These are phyloP conservation scores for Gallinago solitaria DNA, from an alignment of 2,797 vertebrate species.

Conservation along the genomic window DNA sequence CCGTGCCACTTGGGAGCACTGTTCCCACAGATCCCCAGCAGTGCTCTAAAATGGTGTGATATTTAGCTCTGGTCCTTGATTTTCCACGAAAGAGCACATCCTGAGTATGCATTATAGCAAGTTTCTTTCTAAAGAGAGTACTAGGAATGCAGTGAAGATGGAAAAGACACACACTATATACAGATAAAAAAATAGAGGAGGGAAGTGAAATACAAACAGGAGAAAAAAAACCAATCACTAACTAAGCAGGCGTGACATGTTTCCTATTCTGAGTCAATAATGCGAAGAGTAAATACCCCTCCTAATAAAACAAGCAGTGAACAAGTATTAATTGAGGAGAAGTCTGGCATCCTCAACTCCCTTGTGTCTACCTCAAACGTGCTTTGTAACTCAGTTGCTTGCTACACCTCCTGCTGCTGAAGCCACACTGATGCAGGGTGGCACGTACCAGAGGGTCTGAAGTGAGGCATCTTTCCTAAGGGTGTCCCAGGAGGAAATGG, in stretches of 20 bases:
- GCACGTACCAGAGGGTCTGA: background rate
- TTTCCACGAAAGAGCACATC: background rate
- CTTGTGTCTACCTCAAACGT: background rate
- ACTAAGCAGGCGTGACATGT: background rate
- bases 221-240: background rate
- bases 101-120: background rate
- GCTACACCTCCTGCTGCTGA: background rate
- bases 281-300: background rate
- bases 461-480: background rate
- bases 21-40: background rate
- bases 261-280: background rate
- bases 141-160: background rate
- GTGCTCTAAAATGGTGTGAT: background rate
- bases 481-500: background rate
- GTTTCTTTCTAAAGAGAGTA: background rate
- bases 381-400: background rate
- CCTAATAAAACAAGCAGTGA: background rate
- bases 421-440: background rate
- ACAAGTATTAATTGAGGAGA: background rate
- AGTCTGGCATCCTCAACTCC: background rate
- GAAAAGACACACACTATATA: background rate
- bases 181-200: background rate
- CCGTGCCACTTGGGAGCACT: background rate
- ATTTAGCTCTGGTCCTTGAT: background rate
- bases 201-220: background rate